Evolutionary conservation across 2,797 vertebrate species (phyloP).

Genomic region (Gymnothorax javanicus): DNA sequence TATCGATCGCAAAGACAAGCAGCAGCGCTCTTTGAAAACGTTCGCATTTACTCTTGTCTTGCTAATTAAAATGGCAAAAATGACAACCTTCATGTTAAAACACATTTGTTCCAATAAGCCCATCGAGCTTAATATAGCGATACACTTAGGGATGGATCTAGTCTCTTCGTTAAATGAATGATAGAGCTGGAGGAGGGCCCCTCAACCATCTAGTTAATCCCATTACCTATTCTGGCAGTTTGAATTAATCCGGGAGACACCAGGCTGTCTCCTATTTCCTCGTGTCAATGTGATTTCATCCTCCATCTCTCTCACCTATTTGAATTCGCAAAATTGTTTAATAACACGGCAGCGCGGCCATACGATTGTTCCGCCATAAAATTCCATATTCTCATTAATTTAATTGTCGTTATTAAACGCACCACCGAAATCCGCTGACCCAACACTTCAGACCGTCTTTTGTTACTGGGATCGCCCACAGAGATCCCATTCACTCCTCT

Average conservation of each 20-base stretch:
- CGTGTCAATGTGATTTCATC: slow-evolving; percentile 45
- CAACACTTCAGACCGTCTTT: slow-evolving; percentile 29
- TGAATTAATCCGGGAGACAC: slow-evolving; percentile 55
- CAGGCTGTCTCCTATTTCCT: slow-evolving; percentile 47
- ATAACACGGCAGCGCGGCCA: not conserved
- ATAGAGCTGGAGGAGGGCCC: slow-evolving; percentile 52
- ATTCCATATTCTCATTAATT: slow-evolving; percentile 29
- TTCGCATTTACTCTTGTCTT: not conserved
- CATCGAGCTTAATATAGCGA: slow-evolving; percentile 9
- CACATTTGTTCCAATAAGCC: slow-evolving; percentile 9
- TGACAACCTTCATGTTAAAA: not conserved
- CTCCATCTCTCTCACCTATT: slow-evolving; percentile 31
- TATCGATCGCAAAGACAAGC: slow-evolving; percentile 12
- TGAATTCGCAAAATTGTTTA: slow-evolving; percentile 29
- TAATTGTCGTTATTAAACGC: slow-evolving; percentile 24
- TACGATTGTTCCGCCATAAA: not conserved
- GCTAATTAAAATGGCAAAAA: not conserved
- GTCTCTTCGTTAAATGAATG: slow-evolving; percentile 45
- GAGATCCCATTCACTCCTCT: slow-evolving; percentile 32
- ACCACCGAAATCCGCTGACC: slow-evolving; percentile 20
- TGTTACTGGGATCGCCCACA: slow-evolving; percentile 33
- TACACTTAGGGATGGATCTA: slow-evolving; percentile 20
- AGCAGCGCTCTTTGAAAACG: slow-evolving; percentile 13
- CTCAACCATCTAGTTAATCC: slow-evolving; percentile 59
- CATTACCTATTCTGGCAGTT: slow-evolving; percentile 57